Percentiles rank a stretch among this genome's conserved stretches.
These are phyloP conservation scores for Sebastes nivosus DNA, from an alignment of 2,797 vertebrate species.

Conservation along the genomic window DNA sequence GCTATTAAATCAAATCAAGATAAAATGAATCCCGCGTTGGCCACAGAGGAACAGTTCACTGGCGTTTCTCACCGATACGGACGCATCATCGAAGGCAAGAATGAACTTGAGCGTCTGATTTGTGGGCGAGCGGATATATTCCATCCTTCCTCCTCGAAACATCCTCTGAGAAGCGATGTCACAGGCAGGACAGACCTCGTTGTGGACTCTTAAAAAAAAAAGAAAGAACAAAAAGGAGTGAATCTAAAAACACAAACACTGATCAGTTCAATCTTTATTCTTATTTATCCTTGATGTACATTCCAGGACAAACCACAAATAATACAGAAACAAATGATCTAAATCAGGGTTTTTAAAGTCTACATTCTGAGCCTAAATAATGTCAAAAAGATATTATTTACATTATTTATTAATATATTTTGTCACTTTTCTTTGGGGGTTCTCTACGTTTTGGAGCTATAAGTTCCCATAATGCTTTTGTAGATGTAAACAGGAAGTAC, in stretches of 20 bases:
- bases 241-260: neutral
- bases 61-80: slow-evolving; percentile 70
- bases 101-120: slow-evolving; percentile 82
- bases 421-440: too few relatives aligned
- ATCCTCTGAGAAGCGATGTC: slow-evolving; percentile 84
- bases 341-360: neutral
- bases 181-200: slow-evolving; percentile 79
- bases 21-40: neutral
- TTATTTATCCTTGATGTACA: neutral
- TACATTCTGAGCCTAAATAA: neutral
- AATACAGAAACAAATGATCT: neutral
- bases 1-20: neutral
- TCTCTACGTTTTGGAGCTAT: neutral
- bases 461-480: neutral
- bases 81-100: slow-evolving; percentile 74
- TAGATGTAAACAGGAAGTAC: neutral
- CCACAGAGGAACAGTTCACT: rapidly evolving
- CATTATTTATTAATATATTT: neutral
- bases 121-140: slow-evolving; percentile 84
- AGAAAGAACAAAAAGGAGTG: neutral
- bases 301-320: neutral
- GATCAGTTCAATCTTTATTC: neutral
- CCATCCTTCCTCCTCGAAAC: slow-evolving; percentile 84
- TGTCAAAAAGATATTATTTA: neutral
- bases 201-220: slow-evolving; percentile 77